Evolutionary conservation across 2,888 invertebrate species (phyloP), one percentile per base, ranked within the genome.

Genomic region (Cryptus viduatorius): DNA sequence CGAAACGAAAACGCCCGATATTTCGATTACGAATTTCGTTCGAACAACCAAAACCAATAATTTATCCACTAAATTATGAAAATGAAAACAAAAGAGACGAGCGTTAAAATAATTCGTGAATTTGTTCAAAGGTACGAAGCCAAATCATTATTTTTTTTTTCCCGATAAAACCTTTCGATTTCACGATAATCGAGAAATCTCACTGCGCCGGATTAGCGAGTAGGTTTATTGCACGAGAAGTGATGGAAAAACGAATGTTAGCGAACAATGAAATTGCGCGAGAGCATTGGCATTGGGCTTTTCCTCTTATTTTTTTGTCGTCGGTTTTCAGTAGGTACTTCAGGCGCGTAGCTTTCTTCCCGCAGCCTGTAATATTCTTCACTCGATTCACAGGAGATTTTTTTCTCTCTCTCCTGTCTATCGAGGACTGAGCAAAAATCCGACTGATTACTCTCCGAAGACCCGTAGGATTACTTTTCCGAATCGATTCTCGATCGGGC

Each of bases 401-500:
- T 73, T 19, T 46, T 14, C n/a, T 42, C 37, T 37, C 8, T 7
- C 37, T 8, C 37, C 46, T 24, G n/a, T 4, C 59, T 29, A 59
- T 50, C 56, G 42, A 37, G n/a, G 68, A 67, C 29, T 19, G 64
- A 79, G 72, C 72, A 80, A 84, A 81, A 84, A 83, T 79, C 73
- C 69, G 65, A 77, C 79, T 73, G 81, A 86, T 84, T 83, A 84
- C 81, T 73, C 67, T 37, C 75, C 37, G 5, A 73, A 84, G 59
- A 73, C 73, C 69, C 81, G 53, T 48, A 72, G 81, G 84, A 83
- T 86, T 87, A 82, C 86, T 80, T 78, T 76, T 10, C 37, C 71
- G 50, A 85, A 82, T 86, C 85, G 85, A 86, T 85, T 86, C 75
- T 71, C 79, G 82, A 86, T 85, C 72, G 82, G 56, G 59, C 46